These are phyloP conservation scores for Neolamprologus hecqui DNA, from an alignment of 2,113 vertebrate species.

Conservation along the genomic window DNA sequence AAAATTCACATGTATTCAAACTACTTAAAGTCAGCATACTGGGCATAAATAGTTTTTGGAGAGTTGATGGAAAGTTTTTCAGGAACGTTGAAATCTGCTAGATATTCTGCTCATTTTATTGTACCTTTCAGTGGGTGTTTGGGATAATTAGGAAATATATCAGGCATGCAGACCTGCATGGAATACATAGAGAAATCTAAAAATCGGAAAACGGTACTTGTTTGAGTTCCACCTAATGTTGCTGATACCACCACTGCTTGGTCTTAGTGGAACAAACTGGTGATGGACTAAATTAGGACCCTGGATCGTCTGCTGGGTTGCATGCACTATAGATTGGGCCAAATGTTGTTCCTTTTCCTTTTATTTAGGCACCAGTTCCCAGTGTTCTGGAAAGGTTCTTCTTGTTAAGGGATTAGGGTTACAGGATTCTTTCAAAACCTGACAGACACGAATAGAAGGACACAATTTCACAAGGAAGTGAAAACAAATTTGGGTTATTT, in stretches of 20 bases:
- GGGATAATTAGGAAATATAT: not conserved
- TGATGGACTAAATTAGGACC: not conserved
- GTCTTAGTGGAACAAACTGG: not conserved
- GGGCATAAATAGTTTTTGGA: not conserved
- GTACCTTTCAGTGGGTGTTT: not conserved
- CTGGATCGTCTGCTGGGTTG: not conserved
- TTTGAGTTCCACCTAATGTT: not conserved
- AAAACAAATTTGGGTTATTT: not conserved
- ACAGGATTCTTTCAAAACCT: not conserved
- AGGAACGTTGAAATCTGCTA: not conserved
- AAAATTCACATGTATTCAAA: not conserved
- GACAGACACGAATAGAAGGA: not conserved
- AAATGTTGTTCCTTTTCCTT: not conserved
- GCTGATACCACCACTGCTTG: not conserved
- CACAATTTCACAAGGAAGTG: not conserved
- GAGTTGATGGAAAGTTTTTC: not conserved
- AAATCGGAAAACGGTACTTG: not conserved
- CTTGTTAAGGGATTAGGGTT: not conserved
- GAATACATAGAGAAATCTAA: not conserved
- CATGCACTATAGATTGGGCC: not conserved
- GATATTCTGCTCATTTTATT: not conserved
- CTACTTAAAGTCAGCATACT: not conserved
- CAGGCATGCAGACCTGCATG: not conserved
- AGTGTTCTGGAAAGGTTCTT: not conserved
- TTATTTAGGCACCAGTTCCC: not conserved